Percentiles rank a stretch among this genome's conserved stretches.
These are phyloP conservation scores for Nyctereutes procyonoides DNA, from an alignment of 2,113 vertebrate species.

Conservation along the genomic window DNA sequence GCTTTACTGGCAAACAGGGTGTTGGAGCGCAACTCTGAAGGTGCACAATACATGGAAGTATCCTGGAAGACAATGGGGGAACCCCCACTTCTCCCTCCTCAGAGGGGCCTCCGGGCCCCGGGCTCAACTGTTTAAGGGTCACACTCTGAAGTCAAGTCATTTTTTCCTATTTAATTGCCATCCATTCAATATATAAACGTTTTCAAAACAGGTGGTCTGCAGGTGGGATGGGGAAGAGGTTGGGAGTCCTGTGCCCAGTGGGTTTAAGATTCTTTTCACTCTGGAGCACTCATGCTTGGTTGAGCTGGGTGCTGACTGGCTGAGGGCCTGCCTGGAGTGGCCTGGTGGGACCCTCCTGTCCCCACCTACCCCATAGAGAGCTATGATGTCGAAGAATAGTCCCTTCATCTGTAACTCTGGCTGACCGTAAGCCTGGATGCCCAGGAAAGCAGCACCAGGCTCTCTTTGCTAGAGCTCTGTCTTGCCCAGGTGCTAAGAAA, in stretches of 20 bases:
- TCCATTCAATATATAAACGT: background rate
- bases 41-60: background rate
- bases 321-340: background rate
- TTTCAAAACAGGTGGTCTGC: background rate
- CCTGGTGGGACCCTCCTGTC: too few relatives aligned
- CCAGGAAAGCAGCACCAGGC: background rate
- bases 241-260: background rate
- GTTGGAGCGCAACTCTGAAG: background rate
- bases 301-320: background rate
- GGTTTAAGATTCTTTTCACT: background rate
- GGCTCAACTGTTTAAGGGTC: background rate
- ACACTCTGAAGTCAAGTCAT: background rate
- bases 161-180: background rate
- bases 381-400: too few relatives aligned
- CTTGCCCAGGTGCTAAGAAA: background rate
- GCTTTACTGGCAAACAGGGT: background rate
- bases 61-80: too few relatives aligned
- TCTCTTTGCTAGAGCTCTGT: background rate
- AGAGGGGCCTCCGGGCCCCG: background rate
- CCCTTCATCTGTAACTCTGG: background rate
- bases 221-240: too few relatives aligned
- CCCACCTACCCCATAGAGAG: background rate
- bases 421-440: background rate
- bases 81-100: background rate
- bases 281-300: background rate